A percentile compares a stretch with the other conserved stretches of the same genome.
These are phyloP conservation scores for Drosophila anceps DNA, from an alignment of 2,888 invertebrate species.

Conservation along the genomic window DNA sequence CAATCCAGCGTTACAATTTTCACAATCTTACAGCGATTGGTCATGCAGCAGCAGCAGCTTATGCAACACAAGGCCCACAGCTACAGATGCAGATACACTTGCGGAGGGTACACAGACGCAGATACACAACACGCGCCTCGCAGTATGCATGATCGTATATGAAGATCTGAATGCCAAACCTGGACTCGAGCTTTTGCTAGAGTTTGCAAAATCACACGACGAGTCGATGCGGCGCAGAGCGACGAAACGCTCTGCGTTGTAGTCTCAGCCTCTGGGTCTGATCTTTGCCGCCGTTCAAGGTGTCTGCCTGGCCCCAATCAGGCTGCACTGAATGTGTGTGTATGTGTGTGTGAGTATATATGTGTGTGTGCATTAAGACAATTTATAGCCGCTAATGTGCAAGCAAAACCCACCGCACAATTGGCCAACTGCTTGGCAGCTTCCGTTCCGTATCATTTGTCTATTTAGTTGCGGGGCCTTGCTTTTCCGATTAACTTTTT, in stretches of 20 bases:
- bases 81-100: constrained; percentile 61
- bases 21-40: constrained; percentile 79
- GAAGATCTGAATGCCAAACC: constrained; percentile 74
- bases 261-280: constrained; percentile 69
- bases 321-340: constrained; percentile 6
- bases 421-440: constrained; percentile 75
- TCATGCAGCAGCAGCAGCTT: constrained; percentile 70
- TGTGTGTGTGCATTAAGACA: constrained; percentile 72
- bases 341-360: constrained; percentile 15
- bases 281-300: constrained; percentile 80
- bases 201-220: constrained; percentile 59
- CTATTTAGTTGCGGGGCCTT: constrained; percentile 80
- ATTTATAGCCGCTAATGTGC: constrained; percentile 83
- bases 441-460: constrained; percentile 85
- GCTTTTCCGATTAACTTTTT: constrained; percentile 83
- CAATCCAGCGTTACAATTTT: constrained; percentile 82
- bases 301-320: constrained; percentile 62
- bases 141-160: constrained; percentile 71
- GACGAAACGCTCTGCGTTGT: constrained; percentile 41
- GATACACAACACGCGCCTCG: constrained; percentile 51
- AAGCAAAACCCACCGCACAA: constrained; percentile 80
- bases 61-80: constrained; percentile 65
- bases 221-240: constrained; percentile 26
- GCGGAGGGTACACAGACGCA: constrained; percentile 34
- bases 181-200: constrained; percentile 49